Percentiles rank a stretch among this genome's conserved stretches.
Evolutionary conservation across 2,888 invertebrate genomes (phyloP).

Genomic region (Heliothis peltigera): DNA sequence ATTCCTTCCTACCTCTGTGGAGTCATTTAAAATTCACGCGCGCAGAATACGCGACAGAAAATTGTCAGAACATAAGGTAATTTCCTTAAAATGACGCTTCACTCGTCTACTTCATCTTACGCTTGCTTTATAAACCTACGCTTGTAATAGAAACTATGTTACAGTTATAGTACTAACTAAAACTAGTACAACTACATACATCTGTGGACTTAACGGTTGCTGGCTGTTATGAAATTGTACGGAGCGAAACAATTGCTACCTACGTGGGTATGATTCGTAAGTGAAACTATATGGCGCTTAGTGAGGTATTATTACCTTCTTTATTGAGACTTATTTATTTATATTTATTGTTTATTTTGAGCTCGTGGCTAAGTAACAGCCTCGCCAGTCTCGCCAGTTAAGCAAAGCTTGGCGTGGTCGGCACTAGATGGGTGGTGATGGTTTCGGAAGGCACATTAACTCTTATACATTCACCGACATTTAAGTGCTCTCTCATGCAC

Average conservation of each 20-base stretch:
- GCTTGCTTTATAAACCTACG: slow-evolving; percentile 1
- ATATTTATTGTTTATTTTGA: too few relatives aligned
- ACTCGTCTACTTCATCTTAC: slow-evolving; percentile 8
- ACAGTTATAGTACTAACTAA: slow-evolving; percentile 15
- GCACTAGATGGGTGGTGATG: too few relatives aligned
- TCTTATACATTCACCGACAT: too few relatives aligned
- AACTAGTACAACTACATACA: slow-evolving; percentile 35
- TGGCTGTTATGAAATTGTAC: slow-evolving; percentile 40
- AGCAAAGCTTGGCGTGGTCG: too few relatives aligned
- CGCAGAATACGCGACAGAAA: neutral
- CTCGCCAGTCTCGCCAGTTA: too few relatives aligned
- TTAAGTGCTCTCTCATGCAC: too few relatives aligned
- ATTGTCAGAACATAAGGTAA: neutral
- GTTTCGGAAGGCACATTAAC: too few relatives aligned
- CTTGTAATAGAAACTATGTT: slow-evolving; percentile 17
- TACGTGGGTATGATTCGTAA: slow-evolving; percentile 35
- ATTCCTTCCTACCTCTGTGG: too few relatives aligned
- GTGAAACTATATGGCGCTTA: slow-evolving; percentile 14
- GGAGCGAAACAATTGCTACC: slow-evolving; percentile 33
- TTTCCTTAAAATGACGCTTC: neutral
- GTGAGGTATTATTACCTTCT: neutral
- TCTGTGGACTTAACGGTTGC: slow-evolving; percentile 26
- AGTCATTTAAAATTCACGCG: neutral
- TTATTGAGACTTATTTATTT: too few relatives aligned
- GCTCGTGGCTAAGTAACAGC: too few relatives aligned